Evolutionary conservation across 2,888 invertebrate genomes (phyloP).

Genomic region (Parnassius mnemosyne): DNA sequence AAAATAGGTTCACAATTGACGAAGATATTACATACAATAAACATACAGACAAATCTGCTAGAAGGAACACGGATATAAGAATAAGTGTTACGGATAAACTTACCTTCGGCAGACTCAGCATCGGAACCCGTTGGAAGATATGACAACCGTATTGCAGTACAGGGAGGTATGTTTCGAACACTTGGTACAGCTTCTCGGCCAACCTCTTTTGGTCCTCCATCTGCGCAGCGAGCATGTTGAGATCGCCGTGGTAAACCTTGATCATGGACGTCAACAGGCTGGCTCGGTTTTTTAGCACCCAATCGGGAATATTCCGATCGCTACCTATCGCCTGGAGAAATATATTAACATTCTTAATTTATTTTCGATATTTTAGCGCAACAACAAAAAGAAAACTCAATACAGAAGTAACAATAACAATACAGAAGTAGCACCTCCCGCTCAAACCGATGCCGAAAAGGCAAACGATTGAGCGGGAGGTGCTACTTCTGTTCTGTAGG

Average conservation of each 20-base stretch:
- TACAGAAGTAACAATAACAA: too few species aligned
- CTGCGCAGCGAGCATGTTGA: constrained; percentile 84
- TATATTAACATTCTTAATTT: too few species aligned
- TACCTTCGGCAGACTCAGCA: constrained; percentile 90
- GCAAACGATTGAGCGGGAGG: too few species aligned
- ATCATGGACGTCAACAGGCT: constrained; percentile 88
- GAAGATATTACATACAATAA: too few species aligned
- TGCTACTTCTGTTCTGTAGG: too few species aligned
- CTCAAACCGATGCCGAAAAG: too few species aligned
- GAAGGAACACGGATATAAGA: too few species aligned
- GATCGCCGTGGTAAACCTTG: constrained; percentile 91
- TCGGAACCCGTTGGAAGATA: constrained; percentile 90
- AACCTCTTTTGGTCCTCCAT: constrained; percentile 75
- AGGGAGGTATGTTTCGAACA: constrained; percentile 94
- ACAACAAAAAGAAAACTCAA: too few species aligned
- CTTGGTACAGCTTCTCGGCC: constrained; percentile 87
- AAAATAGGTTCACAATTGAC: too few species aligned
- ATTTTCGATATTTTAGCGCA: too few species aligned
- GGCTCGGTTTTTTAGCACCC: constrained; percentile 89
- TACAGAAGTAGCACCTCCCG: too few species aligned
- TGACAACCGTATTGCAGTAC: constrained; percentile 91
- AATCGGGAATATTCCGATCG: constrained; percentile 91
- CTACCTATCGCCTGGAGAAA: constrained; percentile 89
- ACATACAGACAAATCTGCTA: too few species aligned
- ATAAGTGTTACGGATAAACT: constrained; percentile 23